Percentiles rank a stretch among this genome's conserved stretches.
phyloP scores from a whole-genome alignment of 2,888 invertebrate species.

The Eupithecia dodoneata region DNA sequence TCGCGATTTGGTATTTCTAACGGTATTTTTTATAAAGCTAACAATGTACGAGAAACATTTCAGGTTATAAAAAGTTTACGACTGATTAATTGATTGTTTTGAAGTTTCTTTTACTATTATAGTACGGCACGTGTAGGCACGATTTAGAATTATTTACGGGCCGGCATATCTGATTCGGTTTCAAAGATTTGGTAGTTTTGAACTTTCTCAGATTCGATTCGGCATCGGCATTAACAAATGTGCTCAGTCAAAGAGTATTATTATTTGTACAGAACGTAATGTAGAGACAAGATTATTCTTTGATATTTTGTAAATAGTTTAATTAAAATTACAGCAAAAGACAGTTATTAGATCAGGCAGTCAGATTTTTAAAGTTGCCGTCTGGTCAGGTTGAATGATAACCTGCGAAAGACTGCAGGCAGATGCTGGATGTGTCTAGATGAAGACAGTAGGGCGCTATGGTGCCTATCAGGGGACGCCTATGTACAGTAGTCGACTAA shows the following conservation, averaged over 20 bases:
- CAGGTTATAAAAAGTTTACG: conserved; percentile 26
- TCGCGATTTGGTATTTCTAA: not conserved
- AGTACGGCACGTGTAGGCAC: conserved; percentile 42
- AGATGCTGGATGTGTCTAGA: no score
- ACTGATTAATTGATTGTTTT: conserved; percentile 25
- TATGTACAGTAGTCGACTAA: no score
- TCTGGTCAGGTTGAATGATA: no score
- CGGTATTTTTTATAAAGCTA: not conserved
- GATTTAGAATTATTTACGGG: conserved; percentile 42
- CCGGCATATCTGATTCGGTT: conserved; percentile 37
- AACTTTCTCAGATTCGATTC: conserved; percentile 42
- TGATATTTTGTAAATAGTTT: no score
- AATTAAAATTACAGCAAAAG: no score
- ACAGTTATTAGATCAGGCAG: no score
- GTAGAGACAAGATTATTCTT: no score
- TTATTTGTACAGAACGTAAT: conserved; percentile 22
- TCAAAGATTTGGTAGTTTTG: conserved; percentile 45
- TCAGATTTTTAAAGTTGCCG: no score
- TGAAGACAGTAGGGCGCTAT: no score
- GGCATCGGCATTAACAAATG: conserved; percentile 34
- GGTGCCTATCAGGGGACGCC: no score
- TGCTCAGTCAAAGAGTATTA: conserved; percentile 34
- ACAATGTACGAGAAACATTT: conserved; percentile 1
- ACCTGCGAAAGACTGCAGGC: no score
- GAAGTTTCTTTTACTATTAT: conserved; percentile 15